Percentiles rank a stretch among this genome's conserved stretches.
These are phyloP conservation scores for Drosophila seguyi DNA, from an alignment of 1,140 invertebrate genomes.

Conservation along the genomic window DNA sequence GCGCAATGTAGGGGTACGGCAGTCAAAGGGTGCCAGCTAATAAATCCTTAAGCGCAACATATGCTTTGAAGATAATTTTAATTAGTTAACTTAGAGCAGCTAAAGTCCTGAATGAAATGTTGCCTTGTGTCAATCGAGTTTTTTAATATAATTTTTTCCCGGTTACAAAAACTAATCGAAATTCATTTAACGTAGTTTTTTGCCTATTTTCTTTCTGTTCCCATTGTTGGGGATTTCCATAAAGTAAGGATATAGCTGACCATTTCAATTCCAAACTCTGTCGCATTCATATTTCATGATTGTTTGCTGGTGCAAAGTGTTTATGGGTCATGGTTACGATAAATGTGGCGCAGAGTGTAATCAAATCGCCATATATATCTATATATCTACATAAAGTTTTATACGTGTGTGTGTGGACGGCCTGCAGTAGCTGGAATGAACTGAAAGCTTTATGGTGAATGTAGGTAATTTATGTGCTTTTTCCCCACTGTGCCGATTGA, in stretches of 20 bases:
- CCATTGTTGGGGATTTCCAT: neutral
- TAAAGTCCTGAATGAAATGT: neutral
- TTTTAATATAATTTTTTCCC: neutral
- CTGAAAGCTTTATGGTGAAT: slow-evolving; percentile 36
- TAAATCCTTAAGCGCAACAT: neutral
- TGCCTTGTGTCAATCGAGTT: neutral
- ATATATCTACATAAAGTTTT: slow-evolving; percentile 3
- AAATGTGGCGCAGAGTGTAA: slow-evolving; percentile 51
- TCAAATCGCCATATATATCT: slow-evolving; percentile 37
- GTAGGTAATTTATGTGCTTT: slow-evolving; percentile 41
- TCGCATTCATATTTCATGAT: slow-evolving; percentile 34
- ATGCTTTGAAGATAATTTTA: neutral
- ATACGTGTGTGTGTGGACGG: neutral
- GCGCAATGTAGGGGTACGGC: slow-evolving; percentile 12
- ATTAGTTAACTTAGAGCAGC: neutral
- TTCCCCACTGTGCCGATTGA: slow-evolving; percentile 34
- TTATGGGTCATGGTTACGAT: slow-evolving; percentile 49
- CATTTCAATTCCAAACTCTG: slow-evolving; percentile 24
- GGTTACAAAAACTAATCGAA: neutral
- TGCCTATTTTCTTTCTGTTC: neutral
- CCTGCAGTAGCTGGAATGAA: slow-evolving; percentile 8
- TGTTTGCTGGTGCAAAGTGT: slow-evolving; percentile 37
- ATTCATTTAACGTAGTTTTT: neutral
- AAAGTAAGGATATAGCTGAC: neutral
- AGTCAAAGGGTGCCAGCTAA: neutral